Evolutionary conservation across 1,140 invertebrate species (phyloP).

Genomic region (Nebria ingens): DNA sequence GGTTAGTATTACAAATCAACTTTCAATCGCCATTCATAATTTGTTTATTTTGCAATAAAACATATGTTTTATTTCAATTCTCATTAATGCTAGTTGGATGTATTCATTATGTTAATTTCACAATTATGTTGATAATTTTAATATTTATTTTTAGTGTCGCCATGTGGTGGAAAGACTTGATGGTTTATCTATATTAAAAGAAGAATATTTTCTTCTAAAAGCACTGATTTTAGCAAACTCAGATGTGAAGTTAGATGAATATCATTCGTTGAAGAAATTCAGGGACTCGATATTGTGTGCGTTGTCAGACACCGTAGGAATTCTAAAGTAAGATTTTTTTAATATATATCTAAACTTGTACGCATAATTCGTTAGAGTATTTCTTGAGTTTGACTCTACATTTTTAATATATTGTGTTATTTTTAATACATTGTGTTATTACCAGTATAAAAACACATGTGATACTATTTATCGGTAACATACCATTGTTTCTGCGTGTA

Average conservation of each 20-base stretch:
- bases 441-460: too few relatives aligned
- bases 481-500: not conserved
- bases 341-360: too few relatives aligned
- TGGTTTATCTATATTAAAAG: conserved; percentile 65
- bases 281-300: conserved; percentile 77
- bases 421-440: too few relatives aligned
- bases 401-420: not conserved
- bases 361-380: too few relatives aligned
- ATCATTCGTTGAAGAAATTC: conserved; percentile 70
- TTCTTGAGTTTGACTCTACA: too few relatives aligned
- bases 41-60: too few relatives aligned
- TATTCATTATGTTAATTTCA: too few relatives aligned
- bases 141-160: conserved; percentile 50
- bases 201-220: conserved; percentile 89
- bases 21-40: too few relatives aligned
- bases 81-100: too few relatives aligned
- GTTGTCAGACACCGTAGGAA: conserved; percentile 73
- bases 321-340: conserved; percentile 55
- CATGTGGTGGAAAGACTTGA: conserved; percentile 82
- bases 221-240: conserved; percentile 86
- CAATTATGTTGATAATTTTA: too few relatives aligned
- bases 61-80: too few relatives aligned
- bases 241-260: conserved; percentile 81
- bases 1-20: conserved; percentile 48
- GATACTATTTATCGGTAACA: too few relatives aligned